Conservation (phyloP, 2,113 vertebrate genomes). For the Lasiurus cinereus region DNA sequence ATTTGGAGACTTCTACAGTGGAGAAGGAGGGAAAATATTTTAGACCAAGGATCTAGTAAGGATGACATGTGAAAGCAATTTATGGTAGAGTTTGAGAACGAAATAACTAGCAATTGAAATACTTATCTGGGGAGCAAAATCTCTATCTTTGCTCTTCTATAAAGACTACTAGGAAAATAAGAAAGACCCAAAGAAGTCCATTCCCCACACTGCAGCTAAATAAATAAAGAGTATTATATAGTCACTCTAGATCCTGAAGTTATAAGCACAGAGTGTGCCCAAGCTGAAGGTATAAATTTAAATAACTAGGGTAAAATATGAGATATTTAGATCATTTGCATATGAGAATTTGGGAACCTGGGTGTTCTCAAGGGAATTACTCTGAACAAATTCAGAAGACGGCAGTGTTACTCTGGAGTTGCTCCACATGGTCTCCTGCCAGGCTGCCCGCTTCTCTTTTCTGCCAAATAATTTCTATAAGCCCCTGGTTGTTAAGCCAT, state of each 20-base stretch:
- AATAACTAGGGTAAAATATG: neutral
- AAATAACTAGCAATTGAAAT: constrained; percentile 33
- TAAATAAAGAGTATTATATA: neutral
- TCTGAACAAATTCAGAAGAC: neutral
- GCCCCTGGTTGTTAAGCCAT: neutral
- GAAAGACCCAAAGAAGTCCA: neutral
- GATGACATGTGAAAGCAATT: neutral
- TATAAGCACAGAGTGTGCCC: neutral
- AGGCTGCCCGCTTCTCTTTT: neutral
- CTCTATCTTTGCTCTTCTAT: neutral
- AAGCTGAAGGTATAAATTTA: neutral
- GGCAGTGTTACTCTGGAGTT: neutral
- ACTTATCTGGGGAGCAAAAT: neutral
- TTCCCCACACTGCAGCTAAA: neutral
- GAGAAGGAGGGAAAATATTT: neutral
- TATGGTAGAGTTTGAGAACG: neutral
- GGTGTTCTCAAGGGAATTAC: neutral
- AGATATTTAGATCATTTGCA: neutral
- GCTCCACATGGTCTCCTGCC: neutral
- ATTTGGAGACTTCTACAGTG: neutral
- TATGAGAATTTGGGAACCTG: neutral
- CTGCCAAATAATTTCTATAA: neutral
- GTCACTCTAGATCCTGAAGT: rapidly evolving
- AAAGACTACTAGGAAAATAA: neutral
- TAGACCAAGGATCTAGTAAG: neutral